Evolutionary conservation across 1,140 invertebrate species (phyloP), one percentile per base, ranked within the genome.

Genomic region (Drosophila bocqueti): DNA sequence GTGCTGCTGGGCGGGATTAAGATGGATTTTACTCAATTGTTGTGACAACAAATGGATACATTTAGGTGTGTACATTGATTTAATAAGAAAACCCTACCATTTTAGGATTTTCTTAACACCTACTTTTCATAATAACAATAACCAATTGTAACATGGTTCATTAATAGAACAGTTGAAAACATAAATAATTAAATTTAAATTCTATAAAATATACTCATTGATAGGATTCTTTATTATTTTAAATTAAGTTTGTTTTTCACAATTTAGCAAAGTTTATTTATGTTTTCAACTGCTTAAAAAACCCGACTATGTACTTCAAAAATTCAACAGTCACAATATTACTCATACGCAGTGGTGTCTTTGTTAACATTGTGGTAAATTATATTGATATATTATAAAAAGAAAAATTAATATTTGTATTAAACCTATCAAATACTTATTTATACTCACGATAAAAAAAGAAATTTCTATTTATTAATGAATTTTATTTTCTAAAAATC

Each of bases 1-100:
- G 42, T 34, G 62, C 18, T 64, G 62, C 21, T n/a, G 21, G 63
- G 34, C 10, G 29, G 24, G 21, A 58, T 42, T 58, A 42, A 58
- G 54, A 40, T n/a, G 36, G 54, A 42, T 58, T 26, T 4, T 26
- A 26, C 21, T 18, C 15, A n/a, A 26, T 40, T 57, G 34, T 16
- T 40, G 36, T 16, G 52, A 38, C 18, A 55, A 55, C 34, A 55
- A 55, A 38, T 55, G 34, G 34, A 24, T 38, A 36, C 34, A 55
- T 21, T 55, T 38, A 4, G 9, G 18, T 24, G 18, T 11, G 18
- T 11, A n/a, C n/a, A 16, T 8, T 36, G 6, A 24, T 24, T 24
- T 24, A 24, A 24, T 24, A 24, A 24, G 3, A 24, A 24, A 31
- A 46, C 11, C 8, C 11, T 47, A 9, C 9, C 0, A 4, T 3